phyloP scores from a whole-genome alignment of 2,113 vertebrate species.

The Plecturocebus donacophilus region DNA sequence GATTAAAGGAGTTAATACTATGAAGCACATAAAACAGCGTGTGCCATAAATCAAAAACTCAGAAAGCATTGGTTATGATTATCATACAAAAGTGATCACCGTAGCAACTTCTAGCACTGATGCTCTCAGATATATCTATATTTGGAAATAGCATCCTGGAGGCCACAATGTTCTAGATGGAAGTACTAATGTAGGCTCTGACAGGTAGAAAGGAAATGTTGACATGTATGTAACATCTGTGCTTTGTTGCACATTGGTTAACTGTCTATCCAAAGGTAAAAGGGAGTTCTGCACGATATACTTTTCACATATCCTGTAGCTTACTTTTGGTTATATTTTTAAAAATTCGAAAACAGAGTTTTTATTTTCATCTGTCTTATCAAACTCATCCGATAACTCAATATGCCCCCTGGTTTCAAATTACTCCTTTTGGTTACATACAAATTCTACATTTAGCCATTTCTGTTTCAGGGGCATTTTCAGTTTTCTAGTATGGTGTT shows the following conservation, averaged over 20 bases:
- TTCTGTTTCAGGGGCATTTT: background rate
- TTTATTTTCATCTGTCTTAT: constrained; percentile 76
- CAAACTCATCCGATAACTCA: constrained; percentile 59
- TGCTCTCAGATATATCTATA: background rate
- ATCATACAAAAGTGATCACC: background rate
- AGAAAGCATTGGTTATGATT: background rate
- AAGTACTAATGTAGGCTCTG: background rate
- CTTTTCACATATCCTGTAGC: constrained; percentile 58
- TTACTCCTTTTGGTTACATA: background rate
- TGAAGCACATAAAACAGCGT: background rate
- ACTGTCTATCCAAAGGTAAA: background rate
- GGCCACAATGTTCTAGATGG: background rate
- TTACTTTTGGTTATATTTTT: constrained; percentile 47
- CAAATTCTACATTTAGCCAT: background rate
- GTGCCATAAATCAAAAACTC: background rate
- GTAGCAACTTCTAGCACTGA: background rate
- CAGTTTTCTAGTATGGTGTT: constrained; percentile 50
- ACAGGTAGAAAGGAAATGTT: background rate
- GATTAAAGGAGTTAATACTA: background rate
- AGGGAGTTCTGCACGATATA: background rate
- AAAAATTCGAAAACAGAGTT: background rate
- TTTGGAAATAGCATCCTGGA: background rate
- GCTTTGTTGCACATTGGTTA: background rate
- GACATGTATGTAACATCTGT: background rate
- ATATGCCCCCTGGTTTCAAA: constrained; percentile 57